These are phyloP conservation scores for Micronycteris hirsuta DNA, from an alignment of 2,113 vertebrate genomes.

Conservation along the genomic window DNA sequence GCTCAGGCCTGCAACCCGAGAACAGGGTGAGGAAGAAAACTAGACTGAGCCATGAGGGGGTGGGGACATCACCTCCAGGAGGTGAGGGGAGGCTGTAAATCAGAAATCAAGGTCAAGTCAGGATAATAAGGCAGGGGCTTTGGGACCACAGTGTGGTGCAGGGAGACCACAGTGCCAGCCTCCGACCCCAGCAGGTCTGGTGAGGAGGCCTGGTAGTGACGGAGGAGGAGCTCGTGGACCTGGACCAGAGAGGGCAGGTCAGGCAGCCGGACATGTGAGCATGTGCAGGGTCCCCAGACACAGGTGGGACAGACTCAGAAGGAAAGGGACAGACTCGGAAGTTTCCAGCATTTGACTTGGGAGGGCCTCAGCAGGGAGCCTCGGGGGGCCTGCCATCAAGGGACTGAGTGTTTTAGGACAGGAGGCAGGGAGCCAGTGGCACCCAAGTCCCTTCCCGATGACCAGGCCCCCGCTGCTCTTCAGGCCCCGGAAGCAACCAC, in stretches of 20 bases:
- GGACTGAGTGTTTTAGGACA: background rate
- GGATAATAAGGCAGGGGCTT: background rate
- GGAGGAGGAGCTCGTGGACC: fast-evolving
- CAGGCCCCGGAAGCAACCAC: background rate
- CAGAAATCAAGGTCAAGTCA: background rate
- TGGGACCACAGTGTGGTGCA: background rate
- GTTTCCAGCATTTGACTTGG: background rate
- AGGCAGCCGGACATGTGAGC: background rate
- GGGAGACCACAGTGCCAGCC: background rate
- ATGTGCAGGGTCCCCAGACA: fast-evolving
- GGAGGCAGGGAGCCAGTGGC: background rate
- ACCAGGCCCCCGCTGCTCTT: background rate
- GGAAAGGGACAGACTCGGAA: background rate
- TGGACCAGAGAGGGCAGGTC: background rate
- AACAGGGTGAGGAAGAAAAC: background rate
- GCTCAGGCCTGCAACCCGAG: background rate
- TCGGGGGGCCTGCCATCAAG: background rate
- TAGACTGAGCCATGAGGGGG: too few relatives aligned
- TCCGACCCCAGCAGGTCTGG: background rate
- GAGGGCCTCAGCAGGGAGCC: background rate
- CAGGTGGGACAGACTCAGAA: fast-evolving
- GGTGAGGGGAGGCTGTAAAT: background rate
- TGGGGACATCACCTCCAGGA: background rate
- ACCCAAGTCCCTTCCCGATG: background rate
- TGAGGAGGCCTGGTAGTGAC: background rate